Evolutionary conservation across 2,888 invertebrate species (phyloP).

Genomic region (Synergus japonicus): DNA sequence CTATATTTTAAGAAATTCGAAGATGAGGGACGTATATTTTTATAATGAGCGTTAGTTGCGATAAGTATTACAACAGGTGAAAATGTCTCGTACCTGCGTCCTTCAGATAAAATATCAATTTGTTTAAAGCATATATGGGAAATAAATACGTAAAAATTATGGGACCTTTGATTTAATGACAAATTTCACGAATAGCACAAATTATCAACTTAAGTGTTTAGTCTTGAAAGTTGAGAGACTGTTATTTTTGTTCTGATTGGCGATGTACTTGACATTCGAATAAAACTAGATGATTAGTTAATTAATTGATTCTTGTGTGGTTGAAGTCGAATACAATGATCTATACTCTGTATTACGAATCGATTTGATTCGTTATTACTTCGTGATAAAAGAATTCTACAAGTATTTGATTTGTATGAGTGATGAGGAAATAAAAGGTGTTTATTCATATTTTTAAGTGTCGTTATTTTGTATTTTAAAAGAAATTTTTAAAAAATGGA

Average conservation of each 20-base stretch:
- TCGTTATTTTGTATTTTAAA: neutral
- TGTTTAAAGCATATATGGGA: neutral
- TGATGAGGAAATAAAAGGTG: conserved; percentile 24
- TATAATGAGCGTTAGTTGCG: conserved; percentile 16
- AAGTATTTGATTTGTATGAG: conserved; percentile 20
- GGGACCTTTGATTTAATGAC: neutral
- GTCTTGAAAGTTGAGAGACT: neutral
- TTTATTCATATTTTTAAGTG: conserved; percentile 17
- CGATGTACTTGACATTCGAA: neutral
- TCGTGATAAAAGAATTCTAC: conserved; percentile 9
- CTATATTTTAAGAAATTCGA: conserved; percentile 12
- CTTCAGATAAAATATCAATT: neutral
- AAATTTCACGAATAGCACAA: neutral
- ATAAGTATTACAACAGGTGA: neutral
- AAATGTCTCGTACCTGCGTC: conserved; percentile 31
- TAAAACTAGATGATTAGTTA: neutral
- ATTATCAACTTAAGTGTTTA: neutral
- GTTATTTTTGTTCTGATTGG: neutral
- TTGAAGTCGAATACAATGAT: neutral
- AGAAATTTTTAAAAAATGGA: neutral
- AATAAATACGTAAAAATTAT: neutral
- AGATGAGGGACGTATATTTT: conserved; percentile 24
- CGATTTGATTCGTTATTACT: neutral
- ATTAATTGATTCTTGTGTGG: neutral
- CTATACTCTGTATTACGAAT: conserved; percentile 12